Conservation (phyloP, 2,888 invertebrate genomes). For the Achlya flavicornis region DNA sequence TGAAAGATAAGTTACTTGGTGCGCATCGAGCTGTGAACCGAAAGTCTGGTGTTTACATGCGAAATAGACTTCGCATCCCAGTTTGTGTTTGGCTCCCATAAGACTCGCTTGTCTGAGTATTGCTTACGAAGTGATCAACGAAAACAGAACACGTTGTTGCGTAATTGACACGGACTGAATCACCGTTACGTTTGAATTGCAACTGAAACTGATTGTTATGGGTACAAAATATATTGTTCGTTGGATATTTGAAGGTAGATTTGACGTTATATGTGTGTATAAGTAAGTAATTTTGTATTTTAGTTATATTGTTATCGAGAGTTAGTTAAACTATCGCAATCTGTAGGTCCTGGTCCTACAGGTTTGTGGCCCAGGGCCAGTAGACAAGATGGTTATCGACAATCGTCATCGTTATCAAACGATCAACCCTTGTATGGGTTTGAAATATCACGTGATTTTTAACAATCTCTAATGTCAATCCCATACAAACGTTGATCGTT, state of each 20-base stretch:
- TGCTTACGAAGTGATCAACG: conserved; percentile 20
- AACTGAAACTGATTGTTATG: not conserved
- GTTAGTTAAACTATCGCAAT: not conserved
- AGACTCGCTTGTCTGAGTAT: conserved; percentile 62
- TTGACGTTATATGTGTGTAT: not conserved
- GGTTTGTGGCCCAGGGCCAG: too few species aligned
- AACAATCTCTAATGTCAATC: too few species aligned
- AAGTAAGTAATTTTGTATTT: not conserved
- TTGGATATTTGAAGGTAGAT: not conserved
- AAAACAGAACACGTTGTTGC: conserved; percentile 26
- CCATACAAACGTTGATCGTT: too few species aligned
- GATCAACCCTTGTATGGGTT: too few species aligned
- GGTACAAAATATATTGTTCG: not conserved
- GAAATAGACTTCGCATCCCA: conserved; percentile 74
- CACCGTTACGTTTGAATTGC: conserved; percentile 6
- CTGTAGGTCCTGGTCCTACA: not conserved
- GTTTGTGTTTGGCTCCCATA: conserved; percentile 69
- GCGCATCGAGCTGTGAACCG: conserved; percentile 83
- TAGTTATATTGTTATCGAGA: not conserved
- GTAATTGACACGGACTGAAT: conserved; percentile 21
- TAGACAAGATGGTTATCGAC: too few species aligned
- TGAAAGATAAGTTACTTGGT: conserved; percentile 83
- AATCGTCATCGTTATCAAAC: too few species aligned
- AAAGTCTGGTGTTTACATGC: conserved; percentile 82
- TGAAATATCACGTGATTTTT: too few species aligned